Evolutionary conservation across 2,888 invertebrate species (phyloP).

Genomic region (Brachyopa scutellaris): DNA sequence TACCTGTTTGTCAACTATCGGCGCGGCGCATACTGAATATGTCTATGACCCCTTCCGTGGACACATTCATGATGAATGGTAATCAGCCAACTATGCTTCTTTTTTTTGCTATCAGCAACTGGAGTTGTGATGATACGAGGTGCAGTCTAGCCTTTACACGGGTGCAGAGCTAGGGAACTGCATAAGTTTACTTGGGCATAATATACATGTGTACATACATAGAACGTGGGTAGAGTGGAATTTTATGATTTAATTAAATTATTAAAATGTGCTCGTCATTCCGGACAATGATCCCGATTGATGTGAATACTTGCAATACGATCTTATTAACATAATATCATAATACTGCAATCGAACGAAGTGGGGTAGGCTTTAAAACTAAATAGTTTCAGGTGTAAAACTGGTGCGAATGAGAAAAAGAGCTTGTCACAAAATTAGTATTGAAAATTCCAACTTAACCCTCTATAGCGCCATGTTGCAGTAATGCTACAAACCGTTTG

Average conservation of each 20-base stretch:
- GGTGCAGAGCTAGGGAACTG: background rate
- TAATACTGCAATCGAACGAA: too few relatives aligned
- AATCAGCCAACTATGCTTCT: conserved; percentile 41
- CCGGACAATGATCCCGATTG: conserved; percentile 29
- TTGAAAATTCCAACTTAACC: too few relatives aligned
- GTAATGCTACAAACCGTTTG: too few relatives aligned
- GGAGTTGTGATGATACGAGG: background rate
- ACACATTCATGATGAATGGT: conserved; percentile 41
- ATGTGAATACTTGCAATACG: conserved; percentile 19
- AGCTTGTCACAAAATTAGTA: too few relatives aligned
- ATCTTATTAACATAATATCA: too few relatives aligned
- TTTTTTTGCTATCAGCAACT: background rate
- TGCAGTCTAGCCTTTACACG: conserved; percentile 4
- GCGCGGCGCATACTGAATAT: background rate
- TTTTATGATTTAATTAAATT: conserved; percentile 38
- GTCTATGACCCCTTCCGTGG: conserved; percentile 42
- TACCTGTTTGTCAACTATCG: conserved; percentile 41
- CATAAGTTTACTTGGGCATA: conserved; percentile 10
- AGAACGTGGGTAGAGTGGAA: background rate
- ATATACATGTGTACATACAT: too few relatives aligned
- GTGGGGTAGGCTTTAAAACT: too few relatives aligned
- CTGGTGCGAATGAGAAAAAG: too few relatives aligned
- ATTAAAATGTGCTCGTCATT: conserved; percentile 20
- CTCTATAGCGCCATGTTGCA: too few relatives aligned
- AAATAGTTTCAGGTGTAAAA: too few relatives aligned